A percentile compares a stretch with the other conserved stretches of the same genome.
Evolutionary conservation across 1,140 invertebrate genomes (phyloP).

Genomic region (Neodiprion lecontei): DNA sequence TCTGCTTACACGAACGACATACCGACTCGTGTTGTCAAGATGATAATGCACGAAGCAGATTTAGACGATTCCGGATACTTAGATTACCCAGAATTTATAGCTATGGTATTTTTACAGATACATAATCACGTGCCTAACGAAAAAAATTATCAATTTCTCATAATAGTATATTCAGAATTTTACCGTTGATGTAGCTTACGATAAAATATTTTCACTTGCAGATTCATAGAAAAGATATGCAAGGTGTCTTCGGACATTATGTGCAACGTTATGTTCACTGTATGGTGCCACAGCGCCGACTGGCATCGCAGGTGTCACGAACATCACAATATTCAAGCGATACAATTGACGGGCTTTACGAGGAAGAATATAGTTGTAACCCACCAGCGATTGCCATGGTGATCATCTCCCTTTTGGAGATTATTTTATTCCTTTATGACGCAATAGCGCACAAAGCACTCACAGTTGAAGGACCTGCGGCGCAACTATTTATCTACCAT

Average conservation of each 20-base stretch:
- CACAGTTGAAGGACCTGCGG: constrained; percentile 72
- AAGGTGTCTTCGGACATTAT: constrained; percentile 67
- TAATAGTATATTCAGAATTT: neutral
- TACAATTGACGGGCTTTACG: constrained; percentile 77
- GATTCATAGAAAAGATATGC: constrained; percentile 66
- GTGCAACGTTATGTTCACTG: constrained; percentile 62
- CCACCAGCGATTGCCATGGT: constrained; percentile 89
- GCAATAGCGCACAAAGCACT: constrained; percentile 53
- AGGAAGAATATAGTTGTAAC: constrained; percentile 85
- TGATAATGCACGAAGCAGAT: constrained; percentile 76
- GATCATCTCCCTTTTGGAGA: constrained; percentile 75
- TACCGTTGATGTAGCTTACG: neutral
- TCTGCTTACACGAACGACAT: constrained; percentile 73
- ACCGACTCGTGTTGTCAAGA: constrained; percentile 72
- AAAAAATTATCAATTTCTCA: neutral
- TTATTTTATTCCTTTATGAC: constrained; percentile 74
- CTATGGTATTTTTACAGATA: constrained; percentile 68
- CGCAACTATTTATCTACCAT: constrained; percentile 86
- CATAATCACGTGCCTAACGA: constrained; percentile 28
- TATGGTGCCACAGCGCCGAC: constrained; percentile 60
- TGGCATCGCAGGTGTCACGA: constrained; percentile 26
- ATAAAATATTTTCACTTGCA: constrained; percentile 30
- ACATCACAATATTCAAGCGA: constrained; percentile 54
- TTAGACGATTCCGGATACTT: constrained; percentile 75
- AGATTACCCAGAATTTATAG: constrained; percentile 80